phyloP scores from a whole-genome alignment of 2,797 vertebrate species.

The Chromobotia macracanthus region DNA sequence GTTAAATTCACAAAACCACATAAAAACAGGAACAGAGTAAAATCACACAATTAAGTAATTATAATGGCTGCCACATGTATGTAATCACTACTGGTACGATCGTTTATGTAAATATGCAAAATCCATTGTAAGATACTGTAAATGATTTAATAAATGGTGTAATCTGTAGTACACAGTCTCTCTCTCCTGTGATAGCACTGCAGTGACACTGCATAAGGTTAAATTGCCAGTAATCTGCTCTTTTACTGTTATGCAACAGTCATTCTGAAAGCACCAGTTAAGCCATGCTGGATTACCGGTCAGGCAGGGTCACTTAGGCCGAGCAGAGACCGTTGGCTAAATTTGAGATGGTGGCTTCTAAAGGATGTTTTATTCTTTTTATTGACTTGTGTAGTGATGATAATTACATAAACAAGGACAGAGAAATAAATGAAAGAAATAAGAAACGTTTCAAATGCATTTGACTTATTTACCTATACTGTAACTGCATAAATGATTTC shows the following conservation, averaged over 20 bases:
- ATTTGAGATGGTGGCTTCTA: constrained; percentile 21
- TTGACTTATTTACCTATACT: not conserved
- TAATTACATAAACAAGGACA: not conserved
- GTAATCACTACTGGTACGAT: not conserved
- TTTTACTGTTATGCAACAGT: constrained; percentile 20
- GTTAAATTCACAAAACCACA: no score
- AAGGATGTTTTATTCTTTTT: not conserved
- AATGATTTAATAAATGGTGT: constrained; percentile 22
- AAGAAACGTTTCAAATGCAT: not conserved
- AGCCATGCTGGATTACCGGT: constrained; percentile 20
- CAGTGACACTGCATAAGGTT: not conserved
- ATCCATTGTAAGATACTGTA: constrained; percentile 16
- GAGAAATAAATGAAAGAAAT: not conserved
- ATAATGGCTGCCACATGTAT: not conserved
- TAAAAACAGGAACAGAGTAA: no score
- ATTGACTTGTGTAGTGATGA: not conserved
- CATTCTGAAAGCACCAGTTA: constrained; percentile 8
- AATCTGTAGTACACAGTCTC: not conserved
- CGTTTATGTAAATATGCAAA: not conserved
- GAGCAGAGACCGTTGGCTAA: constrained; percentile 4
- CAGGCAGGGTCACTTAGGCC: constrained; percentile 3
- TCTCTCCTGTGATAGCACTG: not conserved
- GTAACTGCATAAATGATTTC: not conserved
- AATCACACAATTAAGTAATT: not conserved
- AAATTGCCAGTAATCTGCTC: constrained; percentile 24